phyloP scores from a whole-genome alignment of 2,113 vertebrate genomes.

The Sceloporus undulatus region DNA sequence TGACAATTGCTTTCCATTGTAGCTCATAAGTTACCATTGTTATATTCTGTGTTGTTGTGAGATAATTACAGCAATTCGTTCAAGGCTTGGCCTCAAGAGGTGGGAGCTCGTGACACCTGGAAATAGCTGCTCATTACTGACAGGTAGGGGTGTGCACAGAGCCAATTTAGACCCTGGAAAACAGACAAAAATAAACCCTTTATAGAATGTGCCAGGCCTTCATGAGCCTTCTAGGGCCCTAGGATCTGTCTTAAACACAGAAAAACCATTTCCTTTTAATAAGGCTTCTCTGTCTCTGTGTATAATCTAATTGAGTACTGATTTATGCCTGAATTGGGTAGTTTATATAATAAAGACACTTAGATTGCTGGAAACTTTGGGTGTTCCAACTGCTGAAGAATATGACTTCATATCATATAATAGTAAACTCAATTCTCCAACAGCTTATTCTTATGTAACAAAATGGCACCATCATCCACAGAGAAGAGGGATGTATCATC shows the following conservation, averaged over 20 bases:
- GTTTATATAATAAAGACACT: neutral
- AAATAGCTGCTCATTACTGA: conserved; percentile 63
- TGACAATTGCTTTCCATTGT: conserved; percentile 56
- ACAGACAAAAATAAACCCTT: conserved; percentile 34
- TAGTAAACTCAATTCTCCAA: no score
- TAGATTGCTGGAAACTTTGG: neutral
- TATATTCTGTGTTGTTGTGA: conserved; percentile 58
- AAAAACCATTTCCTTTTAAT: conserved; percentile 34
- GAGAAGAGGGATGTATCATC: no score
- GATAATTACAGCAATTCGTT: conserved; percentile 67
- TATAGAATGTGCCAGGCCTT: conserved; percentile 23
- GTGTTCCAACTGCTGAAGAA: neutral
- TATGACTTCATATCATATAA: neutral
- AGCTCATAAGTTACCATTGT: conserved; percentile 57
- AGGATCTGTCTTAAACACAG: conserved; percentile 34
- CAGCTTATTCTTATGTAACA: neutral
- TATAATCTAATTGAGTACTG: conserved; percentile 31
- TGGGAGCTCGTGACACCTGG: conserved; percentile 56
- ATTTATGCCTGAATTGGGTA: neutral
- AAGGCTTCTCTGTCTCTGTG: conserved; percentile 10
- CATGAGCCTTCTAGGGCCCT: conserved; percentile 28
- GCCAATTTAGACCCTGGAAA: conserved; percentile 46
- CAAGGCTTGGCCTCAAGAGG: conserved; percentile 62
- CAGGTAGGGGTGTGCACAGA: conserved; percentile 57
- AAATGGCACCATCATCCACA: neutral